Conservation (phyloP, 2,797 vertebrate species). For the Adrianichthys oophorus region DNA sequence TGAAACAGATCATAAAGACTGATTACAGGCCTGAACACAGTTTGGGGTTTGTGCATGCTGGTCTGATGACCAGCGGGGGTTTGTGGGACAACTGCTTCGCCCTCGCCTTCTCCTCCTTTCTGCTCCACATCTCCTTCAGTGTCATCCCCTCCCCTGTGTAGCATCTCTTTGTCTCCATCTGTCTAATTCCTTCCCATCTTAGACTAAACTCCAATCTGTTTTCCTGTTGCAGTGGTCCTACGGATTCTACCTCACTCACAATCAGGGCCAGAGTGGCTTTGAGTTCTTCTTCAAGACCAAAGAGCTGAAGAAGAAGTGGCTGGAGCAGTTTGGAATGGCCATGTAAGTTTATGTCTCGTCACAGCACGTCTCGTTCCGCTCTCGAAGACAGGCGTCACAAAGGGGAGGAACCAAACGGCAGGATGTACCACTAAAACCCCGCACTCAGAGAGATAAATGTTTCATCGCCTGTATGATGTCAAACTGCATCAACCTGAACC, state of each 20-base stretch:
- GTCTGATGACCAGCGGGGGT: conserved; percentile 47
- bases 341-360: conserved; percentile 83
- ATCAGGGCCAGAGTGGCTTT: conserved; percentile 93
- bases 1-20: conserved; percentile 43
- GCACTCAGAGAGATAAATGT: not conserved
- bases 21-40: conserved; percentile 39
- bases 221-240: conserved; percentile 88
- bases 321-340: conserved; percentile 98
- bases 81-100: conserved; percentile 13
- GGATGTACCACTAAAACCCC: not conserved
- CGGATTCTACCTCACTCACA: conserved; percentile 98
- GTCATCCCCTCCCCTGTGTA: conserved; percentile 39
- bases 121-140: conserved; percentile 33
- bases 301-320: conserved; percentile 98
- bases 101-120: conserved; percentile 22
- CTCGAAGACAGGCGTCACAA: conserved; percentile 32
- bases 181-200: conserved; percentile 41
- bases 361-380: conserved; percentile 49
- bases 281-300: conserved; percentile 99
- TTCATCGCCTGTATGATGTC: too few relatives aligned
- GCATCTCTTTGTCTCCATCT: conserved; percentile 65
- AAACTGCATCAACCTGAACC: too few relatives aligned
- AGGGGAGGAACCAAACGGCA: conserved; percentile 11
- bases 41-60: conserved; percentile 23
- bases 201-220: conserved; percentile 12